phyloP scores from a whole-genome alignment of 2,888 invertebrate genomes.

The Tineola bisselliella region DNA sequence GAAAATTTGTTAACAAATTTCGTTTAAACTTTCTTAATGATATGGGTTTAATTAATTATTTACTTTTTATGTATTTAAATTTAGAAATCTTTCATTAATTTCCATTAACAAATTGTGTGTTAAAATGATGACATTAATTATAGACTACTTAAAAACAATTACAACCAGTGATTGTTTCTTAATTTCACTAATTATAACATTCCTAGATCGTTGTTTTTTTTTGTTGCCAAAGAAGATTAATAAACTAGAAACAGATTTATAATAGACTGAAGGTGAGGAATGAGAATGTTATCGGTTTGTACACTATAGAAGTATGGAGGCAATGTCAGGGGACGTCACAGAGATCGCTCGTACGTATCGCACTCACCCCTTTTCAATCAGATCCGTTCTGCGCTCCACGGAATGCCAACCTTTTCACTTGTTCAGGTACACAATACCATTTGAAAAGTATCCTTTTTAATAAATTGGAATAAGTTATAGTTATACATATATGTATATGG shows the following conservation, averaged over 20 bases:
- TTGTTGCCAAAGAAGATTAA: neutral
- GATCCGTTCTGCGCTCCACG: neutral
- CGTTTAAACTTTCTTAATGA: neutral
- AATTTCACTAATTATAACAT: too few species aligned
- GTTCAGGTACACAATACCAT: slow-evolving; percentile 5
- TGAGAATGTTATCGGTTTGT: neutral
- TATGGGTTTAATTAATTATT: neutral
- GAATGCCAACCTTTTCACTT: slow-evolving; percentile 5
- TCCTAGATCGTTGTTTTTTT: too few species aligned
- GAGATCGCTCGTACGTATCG: neutral
- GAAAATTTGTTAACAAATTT: neutral
- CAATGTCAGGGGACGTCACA: slow-evolving; percentile 3
- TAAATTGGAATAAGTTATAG: neutral
- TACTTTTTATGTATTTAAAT: neutral
- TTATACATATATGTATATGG: neutral
- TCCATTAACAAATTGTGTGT: too few species aligned
- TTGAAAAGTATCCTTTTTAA: neutral
- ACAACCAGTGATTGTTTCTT: too few species aligned
- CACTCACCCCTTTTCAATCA: slow-evolving; percentile 13
- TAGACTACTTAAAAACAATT: too few species aligned
- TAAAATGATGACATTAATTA: too few species aligned
- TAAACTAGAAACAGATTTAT: neutral
- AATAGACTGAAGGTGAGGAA: neutral
- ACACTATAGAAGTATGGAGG: slow-evolving; percentile 8
- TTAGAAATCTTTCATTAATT: too few species aligned